Percentiles rank a stretch among this genome's conserved stretches.
Evolutionary conservation across 2,797 vertebrate genomes (phyloP).

Genomic region (Anguilla pacifica): DNA sequence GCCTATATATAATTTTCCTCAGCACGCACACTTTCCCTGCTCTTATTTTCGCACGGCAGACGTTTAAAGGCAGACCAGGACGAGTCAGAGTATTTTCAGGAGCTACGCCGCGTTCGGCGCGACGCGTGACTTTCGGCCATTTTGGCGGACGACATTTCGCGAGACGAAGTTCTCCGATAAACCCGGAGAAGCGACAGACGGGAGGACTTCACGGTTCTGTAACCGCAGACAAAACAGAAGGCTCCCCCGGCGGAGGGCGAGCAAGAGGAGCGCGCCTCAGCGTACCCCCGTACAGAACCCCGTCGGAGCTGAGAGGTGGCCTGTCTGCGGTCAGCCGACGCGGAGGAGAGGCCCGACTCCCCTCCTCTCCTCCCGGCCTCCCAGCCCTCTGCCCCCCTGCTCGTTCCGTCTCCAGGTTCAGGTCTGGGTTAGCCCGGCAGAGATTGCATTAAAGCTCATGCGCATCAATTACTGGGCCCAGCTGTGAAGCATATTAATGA

Average conservation of each 20-base stretch:
- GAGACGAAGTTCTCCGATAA: background rate
- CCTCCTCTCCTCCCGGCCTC: background rate
- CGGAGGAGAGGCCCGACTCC: background rate
- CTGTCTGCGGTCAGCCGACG: background rate
- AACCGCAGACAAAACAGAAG: background rate
- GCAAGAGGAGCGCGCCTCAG: conserved; percentile 21
- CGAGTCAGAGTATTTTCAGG: background rate
- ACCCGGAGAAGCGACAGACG: background rate
- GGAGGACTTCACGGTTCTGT: background rate
- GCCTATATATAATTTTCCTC: background rate
- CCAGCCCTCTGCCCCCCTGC: background rate
- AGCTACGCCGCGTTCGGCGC: background rate
- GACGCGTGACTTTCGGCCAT: background rate
- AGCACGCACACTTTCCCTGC: background rate
- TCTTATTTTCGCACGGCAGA: background rate
- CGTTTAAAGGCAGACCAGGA: background rate
- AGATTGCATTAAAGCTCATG: conserved; percentile 74
- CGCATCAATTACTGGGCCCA: conserved; percentile 68
- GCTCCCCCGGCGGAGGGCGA: background rate
- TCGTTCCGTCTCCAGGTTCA: conserved; percentile 59
- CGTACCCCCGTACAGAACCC: conserved; percentile 27
- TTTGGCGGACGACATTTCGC: background rate
- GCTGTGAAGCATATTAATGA: conserved; percentile 78
- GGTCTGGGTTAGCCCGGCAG: conserved; percentile 67
- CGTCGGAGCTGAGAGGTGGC: background rate